These are phyloP conservation scores for Eulemur rubriventer DNA, from an alignment of 2,797 vertebrate species.

Conservation along the genomic window DNA sequence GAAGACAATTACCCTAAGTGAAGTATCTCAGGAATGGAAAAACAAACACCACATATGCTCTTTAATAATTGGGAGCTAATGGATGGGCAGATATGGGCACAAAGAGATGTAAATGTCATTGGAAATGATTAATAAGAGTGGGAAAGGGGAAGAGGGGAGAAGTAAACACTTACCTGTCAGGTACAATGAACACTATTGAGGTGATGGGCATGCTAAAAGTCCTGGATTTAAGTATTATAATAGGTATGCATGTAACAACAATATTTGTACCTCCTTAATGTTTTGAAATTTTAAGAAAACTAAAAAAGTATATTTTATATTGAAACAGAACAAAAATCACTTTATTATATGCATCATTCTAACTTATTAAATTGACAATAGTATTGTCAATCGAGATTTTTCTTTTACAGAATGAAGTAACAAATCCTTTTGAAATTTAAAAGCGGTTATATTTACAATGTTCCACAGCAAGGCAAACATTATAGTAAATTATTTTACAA, in stretches of 20 bases:
- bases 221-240: not conserved
- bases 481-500: slow-evolving; percentile 65
- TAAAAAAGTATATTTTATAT: not conserved
- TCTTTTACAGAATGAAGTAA: not conserved
- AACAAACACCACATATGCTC: not conserved
- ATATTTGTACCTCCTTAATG: not conserved
- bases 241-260: not conserved
- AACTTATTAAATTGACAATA: not conserved
- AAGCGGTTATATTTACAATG: not conserved
- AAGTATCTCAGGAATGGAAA: not conserved
- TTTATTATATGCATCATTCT: not conserved
- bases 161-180: not conserved
- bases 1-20: not conserved
- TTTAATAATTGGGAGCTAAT: not conserved
- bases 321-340: not conserved
- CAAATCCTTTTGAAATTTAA: not conserved
- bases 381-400: not conserved
- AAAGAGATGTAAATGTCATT: not conserved
- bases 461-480: slow-evolving; percentile 38
- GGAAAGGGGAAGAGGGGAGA: not conserved
- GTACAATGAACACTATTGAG: not conserved
- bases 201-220: not conserved
- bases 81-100: not conserved
- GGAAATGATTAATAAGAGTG: not conserved
- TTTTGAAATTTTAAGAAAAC: not conserved